Evolutionary conservation across 2,113 vertebrate species (phyloP).

Genomic region (Nannospalax galili): DNA sequence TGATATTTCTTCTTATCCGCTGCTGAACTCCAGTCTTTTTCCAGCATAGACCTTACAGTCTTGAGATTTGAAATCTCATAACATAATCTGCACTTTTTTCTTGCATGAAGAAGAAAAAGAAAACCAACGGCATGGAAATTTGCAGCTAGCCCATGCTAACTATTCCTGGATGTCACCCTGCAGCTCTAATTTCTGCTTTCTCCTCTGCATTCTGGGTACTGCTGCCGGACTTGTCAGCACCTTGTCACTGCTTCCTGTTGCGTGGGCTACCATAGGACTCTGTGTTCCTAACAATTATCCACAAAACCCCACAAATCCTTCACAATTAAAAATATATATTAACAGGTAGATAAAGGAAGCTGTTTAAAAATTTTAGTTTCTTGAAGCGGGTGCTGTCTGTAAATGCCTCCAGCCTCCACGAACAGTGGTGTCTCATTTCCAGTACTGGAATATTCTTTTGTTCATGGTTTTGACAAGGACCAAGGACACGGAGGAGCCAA

Average conservation of each 20-base stretch:
- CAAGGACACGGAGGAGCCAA: slow-evolving; percentile 15
- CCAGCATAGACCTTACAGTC: not conserved
- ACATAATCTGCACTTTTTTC: slow-evolving; percentile 78
- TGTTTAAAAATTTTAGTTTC: slow-evolving; percentile 38
- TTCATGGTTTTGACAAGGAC: slow-evolving; percentile 40
- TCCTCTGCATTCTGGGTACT: slow-evolving; percentile 83
- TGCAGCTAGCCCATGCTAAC: slow-evolving; percentile 76
- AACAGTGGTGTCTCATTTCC: not conserved
- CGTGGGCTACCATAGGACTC: slow-evolving; percentile 82
- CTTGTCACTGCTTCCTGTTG: slow-evolving; percentile 85
- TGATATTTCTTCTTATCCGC: slow-evolving; percentile 13
- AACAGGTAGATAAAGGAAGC: slow-evolving; percentile 75
- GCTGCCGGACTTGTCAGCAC: slow-evolving; percentile 87
- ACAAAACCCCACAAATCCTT: slow-evolving; percentile 58
- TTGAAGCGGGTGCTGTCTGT: slow-evolving; percentile 38
- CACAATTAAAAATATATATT: slow-evolving; percentile 57
- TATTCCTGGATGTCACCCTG: slow-evolving; percentile 78
- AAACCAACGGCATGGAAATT: slow-evolving; percentile 64
- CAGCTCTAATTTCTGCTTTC: slow-evolving; percentile 83
- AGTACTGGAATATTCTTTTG: slow-evolving; percentile 57
- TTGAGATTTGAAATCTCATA: slow-evolving; percentile 76
- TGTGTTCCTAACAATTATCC: slow-evolving; percentile 76
- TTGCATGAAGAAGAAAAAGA: slow-evolving; percentile 47
- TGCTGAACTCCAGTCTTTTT: slow-evolving; percentile 7
- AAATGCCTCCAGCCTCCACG: not conserved